Evolutionary conservation across 2,888 invertebrate genomes (phyloP).

Genomic region (Cybosia mesomella): DNA sequence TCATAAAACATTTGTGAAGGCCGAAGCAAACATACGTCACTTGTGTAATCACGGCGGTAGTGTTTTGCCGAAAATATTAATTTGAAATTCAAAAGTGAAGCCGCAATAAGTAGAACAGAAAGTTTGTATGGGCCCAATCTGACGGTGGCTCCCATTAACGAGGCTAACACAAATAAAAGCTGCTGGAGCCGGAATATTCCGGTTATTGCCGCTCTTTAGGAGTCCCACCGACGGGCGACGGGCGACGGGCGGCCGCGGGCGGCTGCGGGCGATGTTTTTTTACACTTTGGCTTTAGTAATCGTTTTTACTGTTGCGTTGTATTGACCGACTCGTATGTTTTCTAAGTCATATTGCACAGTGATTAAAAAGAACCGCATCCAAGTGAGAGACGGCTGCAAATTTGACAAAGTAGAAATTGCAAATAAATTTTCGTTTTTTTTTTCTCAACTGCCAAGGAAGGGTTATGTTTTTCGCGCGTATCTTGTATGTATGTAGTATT

Average conservation of each 20-base stretch:
- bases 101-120: slow-evolving; percentile 38
- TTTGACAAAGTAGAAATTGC: too few relatives aligned
- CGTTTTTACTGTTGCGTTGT: not conserved
- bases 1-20: not conserved
- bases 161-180: slow-evolving; percentile 50
- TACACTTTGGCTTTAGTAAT: slow-evolving; percentile 16
- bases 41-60: slow-evolving; percentile 7
- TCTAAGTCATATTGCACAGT: not conserved
- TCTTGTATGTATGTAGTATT: too few relatives aligned
- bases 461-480: too few relatives aligned
- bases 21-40: not conserved
- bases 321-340: not conserved
- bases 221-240: slow-evolving; percentile 29
- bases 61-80: slow-evolving; percentile 28
- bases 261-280: slow-evolving; percentile 11
- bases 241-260: not conserved
- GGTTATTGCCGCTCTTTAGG: slow-evolving; percentile 48
- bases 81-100: slow-evolving; percentile 25
- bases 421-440: too few relatives aligned
- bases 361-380: not conserved
- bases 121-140: slow-evolving; percentile 46
- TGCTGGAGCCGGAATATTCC: slow-evolving; percentile 45
- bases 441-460: too few relatives aligned
- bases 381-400: not conserved
- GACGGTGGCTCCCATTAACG: slow-evolving; percentile 37